phyloP scores from a whole-genome alignment of 2,888 invertebrate genomes.

The Acanthosoma haemorrhoidale region DNA sequence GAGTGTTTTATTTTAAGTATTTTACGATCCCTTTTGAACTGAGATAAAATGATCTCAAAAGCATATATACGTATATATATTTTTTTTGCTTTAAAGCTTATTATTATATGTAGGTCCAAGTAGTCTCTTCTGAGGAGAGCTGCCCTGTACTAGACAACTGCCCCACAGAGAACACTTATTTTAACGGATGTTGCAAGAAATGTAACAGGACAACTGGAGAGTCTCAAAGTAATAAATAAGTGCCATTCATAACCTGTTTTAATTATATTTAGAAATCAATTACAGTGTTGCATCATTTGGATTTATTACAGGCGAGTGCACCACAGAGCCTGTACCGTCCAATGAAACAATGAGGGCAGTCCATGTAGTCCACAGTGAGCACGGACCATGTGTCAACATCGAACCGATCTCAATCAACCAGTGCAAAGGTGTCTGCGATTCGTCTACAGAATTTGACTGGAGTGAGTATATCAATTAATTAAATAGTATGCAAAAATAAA shows the following conservation, averaged over 20 bases:
- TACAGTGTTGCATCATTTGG: background rate
- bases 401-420: conserved; percentile 58
- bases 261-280: background rate
- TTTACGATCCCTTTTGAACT: no score
- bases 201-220: conserved; percentile 54
- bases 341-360: conserved; percentile 57
- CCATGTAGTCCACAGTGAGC: conserved; percentile 47
- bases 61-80: no score
- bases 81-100: no score
- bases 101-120: conserved; percentile 48
- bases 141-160: conserved; percentile 63
- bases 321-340: conserved; percentile 52
- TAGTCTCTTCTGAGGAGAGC: conserved; percentile 51
- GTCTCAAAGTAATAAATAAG: conserved; percentile 48
- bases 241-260: background rate
- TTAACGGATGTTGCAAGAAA: conserved; percentile 62
- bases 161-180: conserved; percentile 52
- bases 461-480: conserved; percentile 51
- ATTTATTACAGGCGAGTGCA: conserved; percentile 52
- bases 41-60: no score
- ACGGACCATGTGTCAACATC: conserved; percentile 62
- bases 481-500: no score
- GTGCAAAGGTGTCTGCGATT: conserved; percentile 65
- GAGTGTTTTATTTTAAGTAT: no score
- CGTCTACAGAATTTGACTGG: conserved; percentile 62